Conservation (phyloP, 2,888 invertebrate species). For the Chaetoderma sp. region DNA sequence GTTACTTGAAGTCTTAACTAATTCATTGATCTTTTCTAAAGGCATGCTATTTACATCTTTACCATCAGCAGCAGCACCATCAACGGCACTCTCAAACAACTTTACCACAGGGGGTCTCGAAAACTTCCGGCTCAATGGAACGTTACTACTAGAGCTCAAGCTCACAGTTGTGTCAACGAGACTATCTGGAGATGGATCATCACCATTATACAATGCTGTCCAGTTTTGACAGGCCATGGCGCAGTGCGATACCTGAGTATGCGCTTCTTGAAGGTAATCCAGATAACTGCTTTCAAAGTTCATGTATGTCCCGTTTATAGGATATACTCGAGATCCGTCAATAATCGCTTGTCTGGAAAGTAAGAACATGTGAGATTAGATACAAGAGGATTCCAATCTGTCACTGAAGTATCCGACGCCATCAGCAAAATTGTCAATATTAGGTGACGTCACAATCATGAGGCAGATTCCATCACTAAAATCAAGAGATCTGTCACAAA, state of each 20-base stretch:
- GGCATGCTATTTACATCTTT: background rate
- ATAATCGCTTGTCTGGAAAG: background rate
- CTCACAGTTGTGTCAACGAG: conserved; percentile 19
- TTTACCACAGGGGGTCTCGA: background rate
- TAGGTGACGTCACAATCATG: too few species aligned
- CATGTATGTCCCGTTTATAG: conserved; percentile 46
- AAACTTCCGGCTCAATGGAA: background rate
- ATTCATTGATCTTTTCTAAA: background rate
- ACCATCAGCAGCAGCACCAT: background rate
- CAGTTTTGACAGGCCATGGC: conserved; percentile 82
- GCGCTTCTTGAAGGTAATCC: conserved; percentile 85
- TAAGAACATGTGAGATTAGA: too few species aligned
- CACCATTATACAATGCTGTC: conserved; percentile 84
- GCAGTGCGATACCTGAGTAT: conserved; percentile 81
- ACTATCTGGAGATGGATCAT: conserved; percentile 67
- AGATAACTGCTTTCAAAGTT: conserved; percentile 63
- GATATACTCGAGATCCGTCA: conserved; percentile 39
- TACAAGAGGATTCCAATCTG: too few species aligned
- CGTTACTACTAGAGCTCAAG: background rate
- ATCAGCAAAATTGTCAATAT: too few species aligned
- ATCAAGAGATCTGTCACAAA: too few species aligned
- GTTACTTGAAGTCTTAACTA: background rate
- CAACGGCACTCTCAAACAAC: background rate
- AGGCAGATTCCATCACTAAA: too few species aligned
- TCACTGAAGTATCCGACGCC: too few species aligned